Evolutionary conservation across 2,113 vertebrate genomes (phyloP), one percentile per base, ranked within the genome.

Genomic region (Forbesichthys agassizii): DNA sequence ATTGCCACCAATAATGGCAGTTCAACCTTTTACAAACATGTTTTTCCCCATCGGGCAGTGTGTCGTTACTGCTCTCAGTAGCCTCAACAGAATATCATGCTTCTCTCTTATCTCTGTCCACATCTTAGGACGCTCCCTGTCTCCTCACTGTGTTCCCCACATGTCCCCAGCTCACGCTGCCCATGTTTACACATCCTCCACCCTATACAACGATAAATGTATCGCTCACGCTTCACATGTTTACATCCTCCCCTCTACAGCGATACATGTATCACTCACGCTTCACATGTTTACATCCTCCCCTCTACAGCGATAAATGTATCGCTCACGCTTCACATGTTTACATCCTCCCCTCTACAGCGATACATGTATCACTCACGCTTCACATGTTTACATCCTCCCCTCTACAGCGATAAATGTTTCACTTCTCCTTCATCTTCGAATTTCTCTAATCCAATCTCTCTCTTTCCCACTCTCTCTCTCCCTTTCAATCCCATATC

Each of bases 1-100:
- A 87, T 88, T 88, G 81, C 76, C 14, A 42, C 53, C 20, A 20
- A 10, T 78, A 80, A 84, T 78, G 48, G 63, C 70, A 70, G 64
- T 72, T 78, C 75, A 75, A 59, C 49, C 33, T 27, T 77, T 76
- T 74, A 70, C 54, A 74, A 79, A 68, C 67, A 69, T 72, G 46
- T 63, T 79, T 81, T 75, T 13, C 20, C 63, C 68, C 63, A 46
- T 66, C 68, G 71, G 69, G 64, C 66, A 27, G 27, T 62, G 5
- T 18, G 70, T 80, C 79, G 69, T 84, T 84, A 75, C 80, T 56
- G 75, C 36, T 60, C 66, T 66, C 68, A 64, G 60, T 2, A 20
- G 14, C 16, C 70, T 16, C 58, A 71, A 74, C 52, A 84, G 59
- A 66, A 49, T 64, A 65, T 74, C 64, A 72, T 48, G 78, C 74